phyloP scores from a whole-genome alignment of 2,113 vertebrate species.

The Ploceus nigricollis region DNA sequence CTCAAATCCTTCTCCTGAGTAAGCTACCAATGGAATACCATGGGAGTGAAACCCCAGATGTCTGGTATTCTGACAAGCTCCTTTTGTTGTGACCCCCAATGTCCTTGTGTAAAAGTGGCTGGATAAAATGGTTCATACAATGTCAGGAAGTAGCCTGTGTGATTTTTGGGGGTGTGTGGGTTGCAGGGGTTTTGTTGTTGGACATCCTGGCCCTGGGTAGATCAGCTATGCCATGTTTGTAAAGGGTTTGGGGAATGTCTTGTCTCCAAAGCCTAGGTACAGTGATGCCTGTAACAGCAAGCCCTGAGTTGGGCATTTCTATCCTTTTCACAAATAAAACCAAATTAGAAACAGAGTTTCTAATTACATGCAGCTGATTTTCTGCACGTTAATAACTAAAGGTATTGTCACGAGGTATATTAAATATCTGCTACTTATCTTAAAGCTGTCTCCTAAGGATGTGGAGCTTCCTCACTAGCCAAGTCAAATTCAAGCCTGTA shows the following conservation, averaged over 20 bases:
- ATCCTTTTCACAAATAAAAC: not conserved
- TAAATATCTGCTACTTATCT: not conserved
- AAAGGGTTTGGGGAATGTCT: not conserved
- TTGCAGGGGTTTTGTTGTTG: not conserved
- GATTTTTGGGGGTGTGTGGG: not conserved
- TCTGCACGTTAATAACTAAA: not conserved
- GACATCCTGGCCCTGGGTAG: not conserved
- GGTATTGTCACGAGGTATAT: not conserved
- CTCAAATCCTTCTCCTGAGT: not conserved
- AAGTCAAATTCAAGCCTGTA: not conserved
- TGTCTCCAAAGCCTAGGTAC: not conserved
- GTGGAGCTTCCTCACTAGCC: not conserved
- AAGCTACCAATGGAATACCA: not conserved
- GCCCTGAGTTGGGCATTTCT: not conserved
- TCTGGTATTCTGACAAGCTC: not conserved
- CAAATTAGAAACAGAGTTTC: not conserved
- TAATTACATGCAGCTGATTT: not conserved
- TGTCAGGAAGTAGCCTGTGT: not conserved
- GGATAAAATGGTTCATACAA: not conserved
- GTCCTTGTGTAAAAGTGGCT: not conserved
- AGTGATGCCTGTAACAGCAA: not conserved
- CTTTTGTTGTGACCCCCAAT: not conserved
- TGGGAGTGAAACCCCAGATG: not conserved
- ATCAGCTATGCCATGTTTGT: fast-evolving
- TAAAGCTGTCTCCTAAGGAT: not conserved